A percentile compares a stretch with the other conserved stretches of the same genome.
phyloP scores from a whole-genome alignment of 2,113 vertebrate genomes.

The Menidia beryllina region DNA sequence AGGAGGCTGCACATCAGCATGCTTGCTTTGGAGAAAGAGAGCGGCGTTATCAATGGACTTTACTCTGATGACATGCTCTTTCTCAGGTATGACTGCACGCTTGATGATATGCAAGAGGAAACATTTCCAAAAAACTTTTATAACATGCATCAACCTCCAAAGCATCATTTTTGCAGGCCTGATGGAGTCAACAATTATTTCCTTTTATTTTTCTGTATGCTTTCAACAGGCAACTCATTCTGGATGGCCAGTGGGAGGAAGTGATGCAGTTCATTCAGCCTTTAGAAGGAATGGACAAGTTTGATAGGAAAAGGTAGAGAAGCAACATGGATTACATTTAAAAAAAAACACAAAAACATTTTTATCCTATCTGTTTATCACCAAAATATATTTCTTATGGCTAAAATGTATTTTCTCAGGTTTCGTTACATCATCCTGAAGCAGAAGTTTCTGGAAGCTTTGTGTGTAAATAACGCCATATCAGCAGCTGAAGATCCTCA shows the following conservation, averaged over 20 bases:
- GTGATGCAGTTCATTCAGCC: constrained; percentile 99
- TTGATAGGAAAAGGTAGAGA: constrained; percentile 94
- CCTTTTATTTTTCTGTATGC: not conserved
- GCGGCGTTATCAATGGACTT: constrained; percentile 96
- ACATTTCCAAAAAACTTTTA: not conserved
- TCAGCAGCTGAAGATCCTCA: constrained; percentile 93
- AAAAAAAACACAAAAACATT: not conserved
- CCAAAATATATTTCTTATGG: not conserved
- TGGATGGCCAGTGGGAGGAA: constrained; percentile 99
- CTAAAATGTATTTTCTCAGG: constrained; percentile 75
- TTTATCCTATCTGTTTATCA: not conserved
- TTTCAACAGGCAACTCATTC: constrained; percentile 89
- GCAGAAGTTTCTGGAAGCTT: constrained; percentile 97
- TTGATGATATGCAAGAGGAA: rapidly evolving
- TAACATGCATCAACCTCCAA: not conserved
- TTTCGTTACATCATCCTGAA: constrained; percentile 97
- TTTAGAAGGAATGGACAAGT: constrained; percentile 96
- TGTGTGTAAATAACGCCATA: constrained; percentile 98
- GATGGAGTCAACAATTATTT: not conserved
- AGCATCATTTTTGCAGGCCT: no score
- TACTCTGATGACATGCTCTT: constrained; percentile 99
- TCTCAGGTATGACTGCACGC: constrained; percentile 83
- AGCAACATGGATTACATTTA: not conserved
- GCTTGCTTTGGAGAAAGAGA: constrained; percentile 97
- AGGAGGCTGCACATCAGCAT: constrained; percentile 98